Evolutionary conservation across 1,140 invertebrate genomes (phyloP).

Genomic region (Diploscapter pachys): DNA sequence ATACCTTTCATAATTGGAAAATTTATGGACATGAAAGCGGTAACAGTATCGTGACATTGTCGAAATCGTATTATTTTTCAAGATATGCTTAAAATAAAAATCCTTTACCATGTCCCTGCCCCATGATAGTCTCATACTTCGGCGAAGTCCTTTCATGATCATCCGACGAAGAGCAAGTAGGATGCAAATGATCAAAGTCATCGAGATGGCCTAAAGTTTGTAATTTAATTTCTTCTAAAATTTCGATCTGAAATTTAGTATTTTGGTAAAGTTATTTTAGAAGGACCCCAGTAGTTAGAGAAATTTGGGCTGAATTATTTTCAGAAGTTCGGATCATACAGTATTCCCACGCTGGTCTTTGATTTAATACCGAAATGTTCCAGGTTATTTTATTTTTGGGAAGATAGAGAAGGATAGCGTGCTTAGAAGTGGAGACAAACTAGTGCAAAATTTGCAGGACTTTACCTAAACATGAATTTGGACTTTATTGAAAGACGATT

Average conservation of each 20-base stretch:
- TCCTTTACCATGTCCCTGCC: no score
- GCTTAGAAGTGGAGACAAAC: no score
- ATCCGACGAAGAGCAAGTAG: conserved; percentile 27
- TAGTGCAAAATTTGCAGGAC: no score
- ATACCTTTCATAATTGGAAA: not conserved
- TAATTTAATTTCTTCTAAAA: no score
- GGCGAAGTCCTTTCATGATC: conserved; percentile 26
- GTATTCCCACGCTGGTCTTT: conserved; percentile 3
- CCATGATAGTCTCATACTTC: conserved; percentile 13
- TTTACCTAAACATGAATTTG: no score
- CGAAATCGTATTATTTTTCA: not conserved
- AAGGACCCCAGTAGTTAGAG: conserved; percentile 3
- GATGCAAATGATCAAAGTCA: conserved; percentile 15
- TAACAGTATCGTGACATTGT: not conserved
- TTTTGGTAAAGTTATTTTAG: conserved; percentile 7
- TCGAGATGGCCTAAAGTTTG: not conserved
- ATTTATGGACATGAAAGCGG: not conserved
- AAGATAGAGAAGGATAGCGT: no score
- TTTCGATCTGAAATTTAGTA: conserved; percentile 10
- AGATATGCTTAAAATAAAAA: not conserved
- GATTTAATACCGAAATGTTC: not conserved
- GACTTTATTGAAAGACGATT: no score
- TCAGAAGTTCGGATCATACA: not conserved
- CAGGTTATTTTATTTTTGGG: not conserved
- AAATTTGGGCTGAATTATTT: not conserved